A percentile compares a stretch with the other conserved stretches of the same genome.
These are phyloP conservation scores for Megalops cyprinoides DNA, from an alignment of 2,797 vertebrate species.

Conservation along the genomic window DNA sequence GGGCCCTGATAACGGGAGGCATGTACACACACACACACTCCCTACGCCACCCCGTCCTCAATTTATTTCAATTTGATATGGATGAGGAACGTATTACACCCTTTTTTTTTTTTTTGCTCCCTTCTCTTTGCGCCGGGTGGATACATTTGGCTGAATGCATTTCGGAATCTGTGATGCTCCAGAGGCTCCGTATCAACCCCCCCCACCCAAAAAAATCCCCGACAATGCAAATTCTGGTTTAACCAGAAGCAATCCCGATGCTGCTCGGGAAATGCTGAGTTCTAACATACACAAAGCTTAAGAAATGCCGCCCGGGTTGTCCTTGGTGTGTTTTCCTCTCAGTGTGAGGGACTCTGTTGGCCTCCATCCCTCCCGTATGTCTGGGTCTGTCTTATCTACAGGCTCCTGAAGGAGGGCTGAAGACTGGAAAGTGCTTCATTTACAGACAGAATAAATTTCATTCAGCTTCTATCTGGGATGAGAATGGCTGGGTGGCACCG, in stretches of 20 bases:
- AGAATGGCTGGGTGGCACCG: not conserved
- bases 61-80: constrained; percentile 74
- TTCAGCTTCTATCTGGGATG: constrained; percentile 6
- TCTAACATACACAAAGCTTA: not conserved
- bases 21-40: constrained; percentile 36
- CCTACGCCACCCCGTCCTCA: constrained; percentile 59
- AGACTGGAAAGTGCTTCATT: constrained; percentile 1
- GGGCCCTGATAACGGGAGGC: constrained; percentile 31
- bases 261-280: not conserved
- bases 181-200: not conserved
- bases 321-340: not conserved
- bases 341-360: not conserved
- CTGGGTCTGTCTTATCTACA: constrained; percentile 19
- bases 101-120: constrained; percentile 49
- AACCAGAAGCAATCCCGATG: constrained; percentile 2
- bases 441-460: constrained; percentile 12
- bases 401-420: constrained; percentile 23
- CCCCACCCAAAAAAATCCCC: not conserved
- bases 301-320: not conserved
- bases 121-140: constrained; percentile 28
- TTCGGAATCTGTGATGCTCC: constrained; percentile 1
- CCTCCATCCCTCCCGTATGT: not conserved
- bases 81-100: constrained; percentile 57
- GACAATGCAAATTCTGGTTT: constrained; percentile 14
- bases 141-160: constrained; percentile 12